Percentiles rank a stretch among this genome's conserved stretches.
These are phyloP conservation scores for Coilia nasus DNA, from an alignment of 2,797 vertebrate genomes.

Conservation along the genomic window DNA sequence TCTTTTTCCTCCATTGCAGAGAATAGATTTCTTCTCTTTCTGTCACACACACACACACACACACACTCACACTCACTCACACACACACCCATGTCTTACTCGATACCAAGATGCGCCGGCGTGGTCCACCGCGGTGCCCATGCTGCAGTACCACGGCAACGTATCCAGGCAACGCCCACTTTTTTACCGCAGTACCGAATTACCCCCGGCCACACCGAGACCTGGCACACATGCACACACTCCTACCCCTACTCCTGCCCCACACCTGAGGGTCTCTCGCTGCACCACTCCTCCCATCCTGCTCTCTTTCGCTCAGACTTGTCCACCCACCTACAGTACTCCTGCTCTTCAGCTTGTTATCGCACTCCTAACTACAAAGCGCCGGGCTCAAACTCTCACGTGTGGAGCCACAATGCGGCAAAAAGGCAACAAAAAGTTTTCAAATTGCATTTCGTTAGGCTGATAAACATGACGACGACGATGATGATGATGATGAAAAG, in stretches of 20 bases:
- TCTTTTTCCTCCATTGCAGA: not conserved
- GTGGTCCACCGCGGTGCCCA: conserved; percentile 6
- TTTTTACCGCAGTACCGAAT: conserved; percentile 54
- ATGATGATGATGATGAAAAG: not conserved
- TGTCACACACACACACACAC: not conserved
- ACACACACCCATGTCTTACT: not conserved
- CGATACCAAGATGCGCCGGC: not conserved
- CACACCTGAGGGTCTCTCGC: too few species aligned
- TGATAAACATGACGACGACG: not conserved
- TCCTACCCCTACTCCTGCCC: not conserved
- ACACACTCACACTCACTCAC: conserved; percentile 6
- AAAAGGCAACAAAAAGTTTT: not conserved
- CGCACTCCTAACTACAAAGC: not conserved
- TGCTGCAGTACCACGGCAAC: conserved; percentile 32
- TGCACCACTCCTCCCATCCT: not conserved
- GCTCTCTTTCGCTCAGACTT: not conserved
- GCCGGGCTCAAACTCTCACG: not conserved
- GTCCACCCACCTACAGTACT: not conserved
- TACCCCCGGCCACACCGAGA: conserved; percentile 37
- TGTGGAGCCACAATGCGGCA: not conserved
- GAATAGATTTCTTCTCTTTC: not conserved
- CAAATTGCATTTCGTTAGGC: not conserved
- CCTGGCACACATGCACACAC: conserved; percentile 49
- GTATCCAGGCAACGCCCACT: conserved; percentile 47
- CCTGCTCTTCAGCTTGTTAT: not conserved